A percentile compares a stretch with the other conserved stretches of the same genome.
These are phyloP conservation scores for Parasteatoda lunata DNA, from an alignment of 2,888 invertebrate species.

Conservation along the genomic window DNA sequence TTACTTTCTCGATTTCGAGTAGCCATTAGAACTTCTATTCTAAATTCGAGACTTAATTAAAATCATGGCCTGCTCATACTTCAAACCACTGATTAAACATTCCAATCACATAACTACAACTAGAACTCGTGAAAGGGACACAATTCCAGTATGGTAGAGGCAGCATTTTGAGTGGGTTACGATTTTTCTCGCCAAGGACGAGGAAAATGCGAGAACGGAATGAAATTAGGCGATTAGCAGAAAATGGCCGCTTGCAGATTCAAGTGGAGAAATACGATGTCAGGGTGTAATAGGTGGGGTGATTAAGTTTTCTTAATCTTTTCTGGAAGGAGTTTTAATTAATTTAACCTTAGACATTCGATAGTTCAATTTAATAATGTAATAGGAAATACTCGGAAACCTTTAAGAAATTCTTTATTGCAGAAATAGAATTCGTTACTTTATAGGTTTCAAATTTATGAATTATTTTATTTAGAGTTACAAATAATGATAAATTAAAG, in stretches of 20 bases:
- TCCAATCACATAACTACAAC: conserved; percentile 14
- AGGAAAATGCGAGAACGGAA: conserved; percentile 14
- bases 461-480: too few relatives aligned
- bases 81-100: conserved; percentile 58
- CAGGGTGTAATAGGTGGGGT: conserved; percentile 34
- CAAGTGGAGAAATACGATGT: conserved; percentile 15
- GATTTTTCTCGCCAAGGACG: not conserved
- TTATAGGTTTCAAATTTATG: too few relatives aligned
- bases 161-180: not conserved
- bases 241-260: conserved; percentile 22
- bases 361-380: too few relatives aligned
- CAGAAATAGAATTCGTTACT: too few relatives aligned
- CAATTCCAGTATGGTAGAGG: not conserved
- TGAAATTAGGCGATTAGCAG: conserved; percentile 28
- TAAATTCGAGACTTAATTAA: conserved; percentile 48
- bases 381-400: too few relatives aligned
- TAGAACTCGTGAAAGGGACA: not conserved
- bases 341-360: not conserved
- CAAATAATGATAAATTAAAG: too few relatives aligned
- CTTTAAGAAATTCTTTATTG: too few relatives aligned
- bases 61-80: conserved; percentile 49
- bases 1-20: conserved; percentile 17
- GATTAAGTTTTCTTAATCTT: conserved; percentile 25
- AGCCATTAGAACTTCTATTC: conserved; percentile 26
- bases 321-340: conserved; percentile 1